A percentile compares a stretch with the other conserved stretches of the same genome.
phyloP scores from a whole-genome alignment of 1,140 invertebrate species.

The Formica selysi region DNA sequence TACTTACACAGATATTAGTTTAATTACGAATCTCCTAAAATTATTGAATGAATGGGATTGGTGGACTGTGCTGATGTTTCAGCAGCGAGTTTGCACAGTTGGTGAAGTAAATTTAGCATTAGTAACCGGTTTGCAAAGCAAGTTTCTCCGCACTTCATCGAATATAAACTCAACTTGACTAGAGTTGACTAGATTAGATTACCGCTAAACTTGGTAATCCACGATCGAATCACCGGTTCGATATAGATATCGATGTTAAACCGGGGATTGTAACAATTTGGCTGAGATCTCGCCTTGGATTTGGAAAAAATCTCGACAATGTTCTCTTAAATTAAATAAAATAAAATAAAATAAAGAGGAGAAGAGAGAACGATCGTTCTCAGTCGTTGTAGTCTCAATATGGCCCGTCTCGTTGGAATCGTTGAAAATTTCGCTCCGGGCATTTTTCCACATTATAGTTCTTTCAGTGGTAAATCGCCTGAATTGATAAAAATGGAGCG shows the following conservation, averaged over 20 bases:
- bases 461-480: slow-evolving; percentile 69
- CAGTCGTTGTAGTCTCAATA: slow-evolving; percentile 40
- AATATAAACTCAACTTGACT: slow-evolving; percentile 48
- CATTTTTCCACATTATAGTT: slow-evolving; percentile 73
- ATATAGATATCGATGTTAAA: slow-evolving; percentile 43
- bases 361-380: slow-evolving; percentile 20
- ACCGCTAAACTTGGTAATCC: slow-evolving; percentile 51
- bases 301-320: too few species aligned
- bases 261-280: slow-evolving; percentile 9
- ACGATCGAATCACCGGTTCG: slow-evolving; percentile 36
- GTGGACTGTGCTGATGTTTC: slow-evolving; percentile 20
- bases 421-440: slow-evolving; percentile 30
- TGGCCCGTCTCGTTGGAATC: neutral
- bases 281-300: neutral
- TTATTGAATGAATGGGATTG: slow-evolving; percentile 24
- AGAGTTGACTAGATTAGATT: slow-evolving; percentile 43
- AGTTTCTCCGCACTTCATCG: slow-evolving; percentile 39
- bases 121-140: slow-evolving; percentile 53
- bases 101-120: slow-evolving; percentile 58
- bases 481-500: slow-evolving; percentile 74
- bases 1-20: neutral
- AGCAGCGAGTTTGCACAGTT: slow-evolving; percentile 35
- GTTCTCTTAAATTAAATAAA: neutral
- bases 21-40: slow-evolving; percentile 24
- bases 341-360: neutral